Evolutionary conservation across 2,113 vertebrate species (phyloP).

Genomic region (Polypterus senegalus): DNA sequence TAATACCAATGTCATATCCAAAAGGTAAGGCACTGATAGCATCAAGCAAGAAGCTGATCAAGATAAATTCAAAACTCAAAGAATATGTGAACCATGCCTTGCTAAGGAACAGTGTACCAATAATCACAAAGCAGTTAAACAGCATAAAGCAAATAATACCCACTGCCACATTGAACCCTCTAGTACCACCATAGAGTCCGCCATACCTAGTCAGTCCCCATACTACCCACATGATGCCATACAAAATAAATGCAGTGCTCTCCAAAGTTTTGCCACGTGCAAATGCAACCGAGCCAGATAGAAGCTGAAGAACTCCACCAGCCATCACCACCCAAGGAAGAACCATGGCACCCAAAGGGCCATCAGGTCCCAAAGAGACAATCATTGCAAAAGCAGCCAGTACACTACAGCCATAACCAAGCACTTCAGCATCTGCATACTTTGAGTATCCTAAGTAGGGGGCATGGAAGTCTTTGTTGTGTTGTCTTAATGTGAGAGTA

Average conservation of each 20-base stretch:
- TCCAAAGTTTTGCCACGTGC: conserved; percentile 74
- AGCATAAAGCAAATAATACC: conserved; percentile 67
- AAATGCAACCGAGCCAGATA: conserved; percentile 60
- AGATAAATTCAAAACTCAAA: conserved; percentile 59
- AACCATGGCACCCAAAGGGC: conserved; percentile 46
- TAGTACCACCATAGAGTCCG: conserved; percentile 44
- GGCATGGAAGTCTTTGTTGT: conserved; percentile 40
- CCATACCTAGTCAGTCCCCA: conserved; percentile 66
- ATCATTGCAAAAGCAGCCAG: conserved; percentile 66
- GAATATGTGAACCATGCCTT: conserved; percentile 60
- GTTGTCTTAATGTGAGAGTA: conserved; percentile 40
- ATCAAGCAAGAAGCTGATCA: conserved; percentile 71
- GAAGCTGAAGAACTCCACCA: conserved; percentile 57
- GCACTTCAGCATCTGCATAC: conserved; percentile 63
- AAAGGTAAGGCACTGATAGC: conserved; percentile 45
- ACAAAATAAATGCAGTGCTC: conserved; percentile 67
- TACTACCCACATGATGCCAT: conserved; percentile 68
- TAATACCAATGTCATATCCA: conserved; percentile 64
- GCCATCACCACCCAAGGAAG: conserved; percentile 71
- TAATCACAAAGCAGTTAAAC: conserved; percentile 60
- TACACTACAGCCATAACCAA: conserved; percentile 59
- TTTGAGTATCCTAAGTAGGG: conserved; percentile 71
- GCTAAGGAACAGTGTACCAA: conserved; percentile 56
- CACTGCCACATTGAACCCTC: conserved; percentile 51
- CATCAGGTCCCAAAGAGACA: conserved; percentile 28